Evolutionary conservation across 1,140 invertebrate genomes (phyloP), one percentile per base, ranked within the genome.

Genomic region (Colletes gigas): DNA sequence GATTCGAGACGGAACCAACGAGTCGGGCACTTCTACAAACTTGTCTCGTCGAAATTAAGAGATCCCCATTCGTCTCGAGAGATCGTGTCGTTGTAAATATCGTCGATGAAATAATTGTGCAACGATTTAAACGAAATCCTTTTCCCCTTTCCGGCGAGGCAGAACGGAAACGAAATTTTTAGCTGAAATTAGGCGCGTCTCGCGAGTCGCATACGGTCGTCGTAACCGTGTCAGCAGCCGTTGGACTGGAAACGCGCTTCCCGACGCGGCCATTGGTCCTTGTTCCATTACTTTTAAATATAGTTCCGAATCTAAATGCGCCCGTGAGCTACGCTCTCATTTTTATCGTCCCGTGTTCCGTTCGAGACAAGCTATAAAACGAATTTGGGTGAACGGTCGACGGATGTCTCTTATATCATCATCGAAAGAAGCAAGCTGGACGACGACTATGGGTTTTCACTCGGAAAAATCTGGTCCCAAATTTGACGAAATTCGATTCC

Each of bases 41-140:
- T 87, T 88, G 88, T 90, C 89, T 88, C 83, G 88, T 90, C 88
- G 90, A 89, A 92, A 93, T 93, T 93, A 90, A 93, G 92, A 91
- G 91, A 92, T 93, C 88, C 89, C 77, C 71, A 59, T 68, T 70
- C 69, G 62, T 81, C 82, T 81, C 30, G 30, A 30, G 30, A 30
- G 30, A 30, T 30, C 30, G 30, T 30, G 30, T 30, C 30, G 30
- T 30, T 30, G 30, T 30, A 30, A 30, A 30, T 30, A 30, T 30
- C 30, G 30, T 30, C 30, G 30, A 30, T 30, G 30, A 30, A 30
- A 30, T 30, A 30, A 30, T 30, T 30, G 30, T 30, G 30, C 30
- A 30, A 30, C 30, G 30, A 30, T 30, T 30, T 30, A 30, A 30
- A 30, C 30, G 30, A 30, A 30, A 30, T 30, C 0, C 30, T 30